Conservation (phyloP, 1,140 invertebrate species). For the Branchinecta lindahli region DNA sequence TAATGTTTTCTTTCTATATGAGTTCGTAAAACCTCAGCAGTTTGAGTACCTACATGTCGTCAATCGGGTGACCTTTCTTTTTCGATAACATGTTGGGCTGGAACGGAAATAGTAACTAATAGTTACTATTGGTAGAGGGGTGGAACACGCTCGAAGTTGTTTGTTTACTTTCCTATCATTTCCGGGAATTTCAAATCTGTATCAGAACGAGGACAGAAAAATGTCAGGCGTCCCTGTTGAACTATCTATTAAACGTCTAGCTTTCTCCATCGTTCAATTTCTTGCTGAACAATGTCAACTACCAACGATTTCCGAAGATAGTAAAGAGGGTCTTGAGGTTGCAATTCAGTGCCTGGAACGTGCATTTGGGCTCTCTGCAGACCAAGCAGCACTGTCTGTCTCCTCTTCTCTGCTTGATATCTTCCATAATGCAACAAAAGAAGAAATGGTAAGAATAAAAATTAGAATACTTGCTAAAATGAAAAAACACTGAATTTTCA, state of each 20-base stretch:
- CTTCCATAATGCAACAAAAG: constrained; percentile 24
- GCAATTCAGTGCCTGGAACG: constrained; percentile 70
- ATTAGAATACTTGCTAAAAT: no score
- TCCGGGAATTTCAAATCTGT: no score
- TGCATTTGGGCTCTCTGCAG: constrained; percentile 44
- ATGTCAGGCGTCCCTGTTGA: neutral
- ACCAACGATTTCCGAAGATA: constrained; percentile 37
- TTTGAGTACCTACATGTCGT: no score
- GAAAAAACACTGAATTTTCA: no score
- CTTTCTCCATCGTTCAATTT: constrained; percentile 33
- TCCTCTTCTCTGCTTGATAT: constrained; percentile 25
- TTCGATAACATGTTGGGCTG: no score
- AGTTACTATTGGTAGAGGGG: no score
- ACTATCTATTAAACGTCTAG: constrained; percentile 27
- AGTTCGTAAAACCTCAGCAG: no score
- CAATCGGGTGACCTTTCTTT: no score
- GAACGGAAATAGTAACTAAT: no score
- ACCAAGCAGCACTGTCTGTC: constrained; percentile 27
- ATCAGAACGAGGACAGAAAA: neutral
- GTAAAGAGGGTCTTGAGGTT: constrained; percentile 62
- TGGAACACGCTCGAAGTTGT: no score
- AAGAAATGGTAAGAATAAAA: constrained; percentile 19
- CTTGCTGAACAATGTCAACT: constrained; percentile 29
- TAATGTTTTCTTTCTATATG: no score
- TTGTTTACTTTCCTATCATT: no score